Evolutionary conservation across 1,140 invertebrate genomes (phyloP).

Genomic region (Sipha flava): DNA sequence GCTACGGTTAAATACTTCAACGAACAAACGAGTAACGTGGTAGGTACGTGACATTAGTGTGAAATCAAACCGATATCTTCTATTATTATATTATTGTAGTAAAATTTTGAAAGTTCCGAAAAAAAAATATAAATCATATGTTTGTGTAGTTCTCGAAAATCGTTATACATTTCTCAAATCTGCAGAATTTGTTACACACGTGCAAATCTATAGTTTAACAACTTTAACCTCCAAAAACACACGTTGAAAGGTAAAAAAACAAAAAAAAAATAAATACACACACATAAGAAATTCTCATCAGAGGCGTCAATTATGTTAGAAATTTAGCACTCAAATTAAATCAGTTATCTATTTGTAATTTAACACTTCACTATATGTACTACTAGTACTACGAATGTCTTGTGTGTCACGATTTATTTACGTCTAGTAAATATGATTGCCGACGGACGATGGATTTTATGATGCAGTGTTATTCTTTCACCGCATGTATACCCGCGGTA

Average conservation of each 20-base stretch:
- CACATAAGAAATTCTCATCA: background rate
- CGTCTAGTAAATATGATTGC: background rate
- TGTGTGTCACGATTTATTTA: background rate
- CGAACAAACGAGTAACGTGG: no score
- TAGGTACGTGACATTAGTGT: background rate
- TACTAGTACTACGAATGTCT: background rate
- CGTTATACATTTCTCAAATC: background rate
- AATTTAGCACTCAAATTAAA: background rate
- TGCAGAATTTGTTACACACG: background rate
- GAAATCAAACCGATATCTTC: background rate
- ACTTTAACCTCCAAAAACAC: background rate
- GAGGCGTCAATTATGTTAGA: background rate
- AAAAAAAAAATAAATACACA: no score
- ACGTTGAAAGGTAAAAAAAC: no score
- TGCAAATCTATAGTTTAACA: background rate
- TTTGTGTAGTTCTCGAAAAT: background rate
- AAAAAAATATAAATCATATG: no score
- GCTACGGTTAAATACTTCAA: no score
- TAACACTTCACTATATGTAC: background rate
- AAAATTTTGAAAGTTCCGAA: background rate
- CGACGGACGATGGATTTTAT: no score
- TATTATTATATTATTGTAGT: background rate
- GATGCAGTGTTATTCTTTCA: no score
- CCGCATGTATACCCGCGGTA: no score
- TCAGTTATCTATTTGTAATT: background rate